Base-by-base conservation (phyloP, 2,113 vertebrate species). In the Ptychochromis oligacanthus region DNA sequence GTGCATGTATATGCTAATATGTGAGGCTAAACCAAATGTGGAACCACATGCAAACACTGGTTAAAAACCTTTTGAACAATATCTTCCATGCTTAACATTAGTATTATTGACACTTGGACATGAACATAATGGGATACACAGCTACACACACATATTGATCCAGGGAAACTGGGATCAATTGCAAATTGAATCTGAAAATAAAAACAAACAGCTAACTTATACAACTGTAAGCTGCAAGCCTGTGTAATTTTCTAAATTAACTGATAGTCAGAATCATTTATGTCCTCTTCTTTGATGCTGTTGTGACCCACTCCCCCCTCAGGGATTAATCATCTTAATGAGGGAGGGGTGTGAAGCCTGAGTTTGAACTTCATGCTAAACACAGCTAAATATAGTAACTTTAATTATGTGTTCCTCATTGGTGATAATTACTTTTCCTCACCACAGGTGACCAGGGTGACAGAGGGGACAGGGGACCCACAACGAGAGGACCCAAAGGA, bases 391-490 rank as follows among this genome's bases (percentile, higher is more conserved):
- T 83, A 56, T 38, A 55, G 49, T 11, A 5, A 58, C 52, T 75
- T 79, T 8, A 64, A 76, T 86, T 22, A 81, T 1, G 14, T 12
- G 5, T 58, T 36, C 38, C 22, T 36, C 43, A 62, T 8, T 10
- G 31, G 31, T 83, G 60, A 65, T 59, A 5, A 64, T 49, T 3
- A 28, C 43, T 28, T 40, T 1, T 78, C 31, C 62, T 31, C 20
- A 61, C 38, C 61, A 34, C 93, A 99, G 98, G 98, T 94, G 98
- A 99, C 89, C 93, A 94, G 60, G 98, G 98, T 77, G 98, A 99
- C 94, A 96, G 94, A 86, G 98, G 98, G 34, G 98, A 99, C 7
- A 96, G 96, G 94, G 98, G 98, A 57, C 93, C 95, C 75, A 96
- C 97, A 82, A 89, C 94, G 76, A 96, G 96, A 95, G 98, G 98